phyloP scores from a whole-genome alignment of 2,888 invertebrate genomes.

The Danaus chrysippus region DNA sequence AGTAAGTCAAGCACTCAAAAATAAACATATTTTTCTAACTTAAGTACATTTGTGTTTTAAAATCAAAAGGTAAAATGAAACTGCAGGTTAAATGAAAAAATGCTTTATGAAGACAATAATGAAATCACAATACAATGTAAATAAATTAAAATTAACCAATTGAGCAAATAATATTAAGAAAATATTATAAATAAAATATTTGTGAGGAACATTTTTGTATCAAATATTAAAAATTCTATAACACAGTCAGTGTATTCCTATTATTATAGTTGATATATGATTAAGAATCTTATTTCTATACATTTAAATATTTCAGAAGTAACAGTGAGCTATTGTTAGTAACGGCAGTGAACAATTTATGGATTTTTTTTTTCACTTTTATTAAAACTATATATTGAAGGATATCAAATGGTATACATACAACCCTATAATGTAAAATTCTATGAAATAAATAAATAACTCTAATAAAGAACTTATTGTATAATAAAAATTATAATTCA shows the following conservation, averaged over 20 bases:
- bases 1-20: too few relatives aligned
- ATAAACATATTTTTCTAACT: too few relatives aligned
- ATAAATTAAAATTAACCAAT: conserved; percentile 21
- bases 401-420: not conserved
- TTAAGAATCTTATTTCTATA: too few relatives aligned
- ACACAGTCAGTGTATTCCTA: not conserved
- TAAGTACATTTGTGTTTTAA: not conserved
- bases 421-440: not conserved
- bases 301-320: too few relatives aligned
- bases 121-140: conserved; percentile 18
- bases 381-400: not conserved
- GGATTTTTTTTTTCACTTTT: not conserved
- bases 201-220: conserved; percentile 10
- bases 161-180: conserved; percentile 30
- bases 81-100: conserved; percentile 11
- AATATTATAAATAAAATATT: not conserved
- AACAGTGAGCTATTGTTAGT: too few relatives aligned
- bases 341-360: too few relatives aligned
- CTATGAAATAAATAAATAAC: not conserved
- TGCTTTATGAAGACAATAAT: conserved; percentile 19
- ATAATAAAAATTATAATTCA: not conserved
- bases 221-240: not conserved
- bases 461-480: not conserved
- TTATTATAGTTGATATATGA: too few relatives aligned
- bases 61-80: conserved; percentile 14